phyloP scores from a whole-genome alignment of 2,888 invertebrate genomes.

The Malthinus flaveolus region DNA sequence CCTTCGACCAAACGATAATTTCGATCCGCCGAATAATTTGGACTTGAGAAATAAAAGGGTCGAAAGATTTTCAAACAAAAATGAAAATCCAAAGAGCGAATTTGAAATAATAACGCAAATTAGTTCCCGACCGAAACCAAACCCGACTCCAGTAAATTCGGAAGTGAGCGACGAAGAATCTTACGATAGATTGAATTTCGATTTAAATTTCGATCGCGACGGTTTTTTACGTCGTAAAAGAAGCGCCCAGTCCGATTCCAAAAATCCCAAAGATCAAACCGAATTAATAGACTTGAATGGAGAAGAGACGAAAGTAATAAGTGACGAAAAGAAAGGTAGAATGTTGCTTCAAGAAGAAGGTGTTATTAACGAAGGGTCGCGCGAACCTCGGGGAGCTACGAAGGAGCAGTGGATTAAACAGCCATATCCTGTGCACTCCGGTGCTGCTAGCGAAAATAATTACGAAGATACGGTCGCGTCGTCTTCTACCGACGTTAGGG shows the following conservation, averaged over 20 bases:
- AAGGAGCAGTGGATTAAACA: slow-evolving; percentile 67
- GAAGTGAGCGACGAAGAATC: neutral
- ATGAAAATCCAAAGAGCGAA: neutral
- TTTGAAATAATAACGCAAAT: slow-evolving; percentile 1
- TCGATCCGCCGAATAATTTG: too few relatives aligned
- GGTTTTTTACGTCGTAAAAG: neutral
- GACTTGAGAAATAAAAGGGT: too few relatives aligned
- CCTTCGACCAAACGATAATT: too few relatives aligned
- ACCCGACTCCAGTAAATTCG: neutral
- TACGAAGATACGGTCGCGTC: slow-evolving; percentile 58
- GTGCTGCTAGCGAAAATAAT: slow-evolving; percentile 49
- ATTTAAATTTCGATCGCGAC: slow-evolving; percentile 2
- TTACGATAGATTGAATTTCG: slow-evolving; percentile 1
- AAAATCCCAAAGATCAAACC: neutral
- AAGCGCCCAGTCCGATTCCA: neutral
- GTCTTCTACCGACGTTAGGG: slow-evolving; percentile 62
- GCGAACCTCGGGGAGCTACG: slow-evolving; percentile 56
- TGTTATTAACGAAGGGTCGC: slow-evolving; percentile 19
- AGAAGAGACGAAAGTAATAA: slow-evolving; percentile 2
- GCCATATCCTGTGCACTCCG: slow-evolving; percentile 55
- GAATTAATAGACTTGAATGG: neutral
- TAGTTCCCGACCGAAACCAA: neutral
- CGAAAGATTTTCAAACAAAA: neutral
- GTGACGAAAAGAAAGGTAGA: slow-evolving; percentile 32
- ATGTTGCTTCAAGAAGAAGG: slow-evolving; percentile 33